A percentile compares a stretch with the other conserved stretches of the same genome.
phyloP scores from a whole-genome alignment of 2,888 invertebrate species.

The Andrena haemorrhoa region DNA sequence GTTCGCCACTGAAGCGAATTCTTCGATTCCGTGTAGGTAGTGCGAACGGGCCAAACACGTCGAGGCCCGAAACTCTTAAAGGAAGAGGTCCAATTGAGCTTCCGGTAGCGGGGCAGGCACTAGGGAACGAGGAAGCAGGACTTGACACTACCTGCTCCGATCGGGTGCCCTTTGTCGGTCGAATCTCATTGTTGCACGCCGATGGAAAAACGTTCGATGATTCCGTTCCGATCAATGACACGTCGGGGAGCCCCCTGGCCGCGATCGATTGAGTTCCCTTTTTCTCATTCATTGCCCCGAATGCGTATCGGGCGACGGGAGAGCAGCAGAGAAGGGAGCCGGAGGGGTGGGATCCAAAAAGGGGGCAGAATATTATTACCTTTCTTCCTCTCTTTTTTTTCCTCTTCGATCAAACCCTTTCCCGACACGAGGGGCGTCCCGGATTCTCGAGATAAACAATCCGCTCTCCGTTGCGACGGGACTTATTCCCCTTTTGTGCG shows the following conservation, averaged over 20 bases:
- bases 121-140: constrained; percentile 39
- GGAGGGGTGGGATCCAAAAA: constrained; percentile 23
- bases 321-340: constrained; percentile 23
- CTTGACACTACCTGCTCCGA: constrained; percentile 55
- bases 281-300: constrained; percentile 68
- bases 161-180: constrained; percentile 43
- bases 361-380: constrained; percentile 63
- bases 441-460: constrained; percentile 67
- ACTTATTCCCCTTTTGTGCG: constrained; percentile 43
- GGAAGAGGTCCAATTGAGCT: constrained; percentile 12
- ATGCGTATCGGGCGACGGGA: constrained; percentile 33
- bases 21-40: neutral
- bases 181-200: constrained; percentile 55
- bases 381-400: constrained; percentile 34
- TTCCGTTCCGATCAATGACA: constrained; percentile 72
- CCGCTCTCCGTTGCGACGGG: constrained; percentile 29
- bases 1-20: neutral
- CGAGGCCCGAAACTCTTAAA: neutral
- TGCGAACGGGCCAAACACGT: neutral
- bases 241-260: constrained; percentile 54
- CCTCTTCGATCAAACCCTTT: constrained; percentile 49
- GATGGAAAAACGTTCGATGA: constrained; percentile 66
- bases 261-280: constrained; percentile 74
- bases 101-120: constrained; percentile 37
- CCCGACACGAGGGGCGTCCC: constrained; percentile 23